Evolutionary conservation across 30 jellyfish, hydroid and myxozoan species (phyloP).

Genomic region (Hydractinia echinata): DNA sequence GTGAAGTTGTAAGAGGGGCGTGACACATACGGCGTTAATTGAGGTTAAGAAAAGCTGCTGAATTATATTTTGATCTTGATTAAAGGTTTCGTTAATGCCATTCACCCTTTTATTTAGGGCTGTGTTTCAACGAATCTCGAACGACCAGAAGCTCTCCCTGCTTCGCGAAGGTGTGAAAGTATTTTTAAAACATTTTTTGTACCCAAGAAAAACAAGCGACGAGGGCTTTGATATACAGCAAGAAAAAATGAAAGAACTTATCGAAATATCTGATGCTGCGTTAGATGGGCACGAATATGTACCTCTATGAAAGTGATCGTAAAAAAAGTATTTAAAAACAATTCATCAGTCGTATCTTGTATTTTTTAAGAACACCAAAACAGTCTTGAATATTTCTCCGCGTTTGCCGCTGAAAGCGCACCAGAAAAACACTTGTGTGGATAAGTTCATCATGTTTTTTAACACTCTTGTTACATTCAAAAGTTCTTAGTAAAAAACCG

Average conservation of each 20-base stretch:
- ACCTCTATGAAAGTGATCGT: conserved; percentile 11
- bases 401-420: no score
- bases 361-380: no score
- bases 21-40: no score
- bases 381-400: no score
- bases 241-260: conserved; percentile 49
- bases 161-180: conserved; percentile 86
- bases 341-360: no score
- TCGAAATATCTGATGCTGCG: conserved; percentile 81
- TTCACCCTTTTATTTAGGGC: conserved; percentile 35
- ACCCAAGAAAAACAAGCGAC: conserved; percentile 20
- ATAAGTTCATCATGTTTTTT: no score
- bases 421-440: no score
- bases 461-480: no score
- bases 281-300: conserved; percentile 66
- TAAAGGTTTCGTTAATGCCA: neutral
- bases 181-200: conserved; percentile 50
- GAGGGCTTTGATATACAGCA: neutral
- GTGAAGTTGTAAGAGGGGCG: neutral
- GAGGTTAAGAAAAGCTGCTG: no score
- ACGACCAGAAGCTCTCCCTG: conserved; percentile 52
- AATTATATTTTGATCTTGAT: neutral
- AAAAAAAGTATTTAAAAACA: no score
- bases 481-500: no score
- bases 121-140: conserved; percentile 59